Evolutionary conservation across 2,797 vertebrate species (phyloP).

Genomic region (Coracias cyanogaster): DNA sequence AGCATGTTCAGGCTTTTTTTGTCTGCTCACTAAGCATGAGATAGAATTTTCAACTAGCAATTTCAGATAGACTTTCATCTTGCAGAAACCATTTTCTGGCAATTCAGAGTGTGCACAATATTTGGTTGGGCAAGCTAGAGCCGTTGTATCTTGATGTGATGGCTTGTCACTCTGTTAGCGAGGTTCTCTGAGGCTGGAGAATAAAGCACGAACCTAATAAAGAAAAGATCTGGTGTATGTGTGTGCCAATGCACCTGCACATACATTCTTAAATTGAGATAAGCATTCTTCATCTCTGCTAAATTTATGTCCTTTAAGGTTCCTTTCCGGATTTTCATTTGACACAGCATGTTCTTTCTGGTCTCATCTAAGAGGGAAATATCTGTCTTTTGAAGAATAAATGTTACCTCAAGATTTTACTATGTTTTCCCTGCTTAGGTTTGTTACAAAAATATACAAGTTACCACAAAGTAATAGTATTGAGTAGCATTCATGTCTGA

Average conservation of each 20-base stretch:
- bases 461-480: neutral
- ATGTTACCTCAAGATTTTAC: neutral
- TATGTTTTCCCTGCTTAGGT: neutral
- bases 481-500: neutral
- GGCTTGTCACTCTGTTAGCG: neutral
- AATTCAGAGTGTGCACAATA: neutral
- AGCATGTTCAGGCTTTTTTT: neutral
- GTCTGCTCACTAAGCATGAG: constrained; percentile 36
- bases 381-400: neutral
- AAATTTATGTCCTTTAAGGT: neutral
- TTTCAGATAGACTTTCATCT: constrained; percentile 42
- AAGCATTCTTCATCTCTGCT: neutral
- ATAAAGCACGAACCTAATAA: neutral
- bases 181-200: neutral
- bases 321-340: neutral
- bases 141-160: neutral
- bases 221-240: neutral
- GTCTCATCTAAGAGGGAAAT: neutral
- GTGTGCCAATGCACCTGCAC: neutral
- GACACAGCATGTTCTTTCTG: neutral
- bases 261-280: neutral
- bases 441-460: neutral
- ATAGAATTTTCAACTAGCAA: constrained; percentile 45
- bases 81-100: constrained; percentile 4
- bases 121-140: constrained; percentile 12